Base-by-base conservation (phyloP, 2,888 invertebrate genomes). In the Chrysopilus asiliformis region DNA sequence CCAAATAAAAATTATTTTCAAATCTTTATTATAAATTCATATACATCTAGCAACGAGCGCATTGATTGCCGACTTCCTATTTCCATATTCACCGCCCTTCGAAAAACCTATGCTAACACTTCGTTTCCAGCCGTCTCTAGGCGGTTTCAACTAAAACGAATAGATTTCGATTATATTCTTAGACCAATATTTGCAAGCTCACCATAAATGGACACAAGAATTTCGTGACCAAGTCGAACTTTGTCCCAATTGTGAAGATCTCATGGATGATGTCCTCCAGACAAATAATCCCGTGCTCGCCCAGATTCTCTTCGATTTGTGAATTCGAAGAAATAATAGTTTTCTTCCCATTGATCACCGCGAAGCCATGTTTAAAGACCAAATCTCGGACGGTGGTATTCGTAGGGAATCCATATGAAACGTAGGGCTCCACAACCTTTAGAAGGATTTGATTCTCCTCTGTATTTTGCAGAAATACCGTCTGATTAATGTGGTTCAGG, bases 201-300 rank as follows among this genome's bases (percentile, higher is more conserved):
- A 71, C 70, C 58, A 46, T 43, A 46, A 64, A 64, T 3, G 61
- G 40, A 29, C 56, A 54, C 6, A 64, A 43, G 19, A 59, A 57
- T 3, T 52, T 42, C 3, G 45, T 54, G 2, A 61, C 58, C 2
- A 49, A 47, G 14, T 51, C 50, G 34, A 64, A 64, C 37, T 64
- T 56, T 0, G 56, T 49, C 1, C 63, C 63, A 9, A 60, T 60
- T 5, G 61, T 60, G 20, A 49, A 58, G 9, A 64, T 52, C 44
- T 64, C 64, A 39, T 64, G 64, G 8, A 64, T 59, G 14, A 64
- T 56, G 44, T 64, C 64, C 39, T 64, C 64, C 41, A 64, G 47
- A 40, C 64, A 64, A 32, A 64, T 62, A 2, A 64, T 53, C 9
- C 64, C 64, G 38, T 56, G 49, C 1, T 55, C 50, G 4, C 64